A percentile compares a stretch with the other conserved stretches of the same genome.
phyloP scores from a whole-genome alignment of 2,797 vertebrate species.

The Prunella strophiata region DNA sequence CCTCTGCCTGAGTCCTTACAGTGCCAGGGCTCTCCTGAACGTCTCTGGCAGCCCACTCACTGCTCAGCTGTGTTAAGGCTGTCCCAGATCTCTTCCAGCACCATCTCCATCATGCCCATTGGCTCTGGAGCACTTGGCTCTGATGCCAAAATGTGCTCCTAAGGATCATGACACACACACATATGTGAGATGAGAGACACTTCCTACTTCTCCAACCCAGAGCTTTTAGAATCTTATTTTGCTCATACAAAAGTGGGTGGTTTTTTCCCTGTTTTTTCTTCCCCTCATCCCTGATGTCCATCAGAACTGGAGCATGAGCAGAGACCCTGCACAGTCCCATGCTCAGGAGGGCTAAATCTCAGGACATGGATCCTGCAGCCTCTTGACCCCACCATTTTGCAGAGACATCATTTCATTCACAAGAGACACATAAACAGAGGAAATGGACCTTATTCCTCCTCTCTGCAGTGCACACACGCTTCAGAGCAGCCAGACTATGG shows the following conservation, averaged over 20 bases:
- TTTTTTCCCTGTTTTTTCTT: neutral
- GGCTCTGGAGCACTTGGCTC: fast-evolving
- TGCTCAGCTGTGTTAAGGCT: neutral
- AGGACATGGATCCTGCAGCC: neutral
- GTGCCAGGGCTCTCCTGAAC: neutral
- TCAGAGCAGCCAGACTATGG: slow-evolving; percentile 42
- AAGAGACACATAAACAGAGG: neutral
- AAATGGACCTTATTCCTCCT: slow-evolving; percentile 29
- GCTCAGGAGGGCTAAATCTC: neutral
- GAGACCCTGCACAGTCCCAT: fast-evolving
- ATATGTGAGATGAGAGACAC: neutral
- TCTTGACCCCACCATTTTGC: neutral
- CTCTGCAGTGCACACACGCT: fast-evolving
- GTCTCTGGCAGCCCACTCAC: neutral
- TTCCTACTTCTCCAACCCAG: neutral
- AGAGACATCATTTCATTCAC: neutral
- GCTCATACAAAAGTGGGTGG: fast-evolving
- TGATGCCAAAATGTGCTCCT: neutral
- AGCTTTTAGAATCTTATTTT: neutral
- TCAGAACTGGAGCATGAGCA: neutral
- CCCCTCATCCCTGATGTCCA: neutral
- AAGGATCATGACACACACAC: neutral
- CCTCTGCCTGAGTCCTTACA: fast-evolving
- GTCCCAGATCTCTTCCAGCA: neutral
- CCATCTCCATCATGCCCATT: neutral